Conservation (phyloP, 37 sponge, comb jelly and placozoan species). For the Geodia barretti region DNA sequence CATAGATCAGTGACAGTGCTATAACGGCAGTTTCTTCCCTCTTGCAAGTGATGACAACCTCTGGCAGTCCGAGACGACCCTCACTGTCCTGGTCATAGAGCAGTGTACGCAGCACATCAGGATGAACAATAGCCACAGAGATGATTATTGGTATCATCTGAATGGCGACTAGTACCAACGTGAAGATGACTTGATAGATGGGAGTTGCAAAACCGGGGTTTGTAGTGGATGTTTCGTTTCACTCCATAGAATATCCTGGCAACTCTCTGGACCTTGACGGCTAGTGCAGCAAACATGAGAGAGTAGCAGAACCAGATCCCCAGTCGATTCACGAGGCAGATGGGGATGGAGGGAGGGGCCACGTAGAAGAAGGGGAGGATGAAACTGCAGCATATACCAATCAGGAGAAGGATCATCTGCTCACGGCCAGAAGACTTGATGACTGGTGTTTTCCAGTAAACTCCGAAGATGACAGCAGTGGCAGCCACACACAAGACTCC, state of each 20-base stretch:
- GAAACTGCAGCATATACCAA: constrained; percentile 64
- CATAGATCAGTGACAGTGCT: constrained; percentile 11
- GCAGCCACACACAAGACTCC: constrained; percentile 35
- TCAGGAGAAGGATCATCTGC: constrained; percentile 60
- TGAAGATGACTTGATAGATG: constrained; percentile 49
- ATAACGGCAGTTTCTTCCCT: constrained; percentile 12
- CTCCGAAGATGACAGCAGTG: constrained; percentile 23
- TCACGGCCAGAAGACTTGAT: constrained; percentile 85
- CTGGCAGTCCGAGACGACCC: constrained; percentile 10
- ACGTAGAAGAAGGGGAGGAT: constrained; percentile 49
- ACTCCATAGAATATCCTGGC: constrained; percentile 81
- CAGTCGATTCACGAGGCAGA: constrained; percentile 62
- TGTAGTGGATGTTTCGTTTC: neutral
- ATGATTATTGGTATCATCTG: constrained; percentile 34
- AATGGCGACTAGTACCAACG: constrained; percentile 31
- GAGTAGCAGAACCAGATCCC: constrained; percentile 69
- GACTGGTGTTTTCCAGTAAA: constrained; percentile 63
- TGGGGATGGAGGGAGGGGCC: constrained; percentile 16
- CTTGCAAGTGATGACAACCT: constrained; percentile 26
- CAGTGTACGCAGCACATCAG: neutral
- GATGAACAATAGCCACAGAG: constrained; percentile 6
- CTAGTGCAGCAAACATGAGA: constrained; percentile 70
- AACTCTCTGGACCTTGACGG: constrained; percentile 78
- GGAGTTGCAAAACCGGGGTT: constrained; percentile 33
- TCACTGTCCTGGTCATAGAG: neutral